A percentile compares a stretch with the other conserved stretches of the same genome.
phyloP scores from a whole-genome alignment of 2,113 vertebrate species.

The Pipra filicauda region DNA sequence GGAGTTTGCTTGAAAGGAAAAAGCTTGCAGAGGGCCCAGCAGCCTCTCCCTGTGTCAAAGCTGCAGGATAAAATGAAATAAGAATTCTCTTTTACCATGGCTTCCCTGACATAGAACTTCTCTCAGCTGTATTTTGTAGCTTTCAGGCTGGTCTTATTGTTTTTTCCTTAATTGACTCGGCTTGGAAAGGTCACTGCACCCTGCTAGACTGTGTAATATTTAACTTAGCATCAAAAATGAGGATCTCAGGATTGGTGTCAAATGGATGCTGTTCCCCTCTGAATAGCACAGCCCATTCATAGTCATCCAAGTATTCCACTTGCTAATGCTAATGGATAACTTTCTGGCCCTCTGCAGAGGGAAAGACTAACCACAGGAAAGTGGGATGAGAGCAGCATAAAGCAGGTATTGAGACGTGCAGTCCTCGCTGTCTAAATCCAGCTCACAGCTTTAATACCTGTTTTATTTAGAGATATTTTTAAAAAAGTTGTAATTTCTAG shows the following conservation, averaged over 20 bases:
- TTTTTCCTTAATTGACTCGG: neutral
- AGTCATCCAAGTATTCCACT: conserved; percentile 35
- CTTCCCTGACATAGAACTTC: neutral
- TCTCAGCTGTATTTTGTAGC: neutral
- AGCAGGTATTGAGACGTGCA: conserved; percentile 16
- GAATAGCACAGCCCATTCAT: conserved; percentile 55
- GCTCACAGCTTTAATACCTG: neutral
- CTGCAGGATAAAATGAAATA: neutral
- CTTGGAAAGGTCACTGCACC: neutral
- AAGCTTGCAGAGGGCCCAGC: neutral
- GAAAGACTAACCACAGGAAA: neutral
- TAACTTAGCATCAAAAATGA: conserved; percentile 51
- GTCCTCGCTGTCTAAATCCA: neutral
- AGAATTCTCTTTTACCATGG: neutral
- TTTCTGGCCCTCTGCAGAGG: conserved; percentile 16
- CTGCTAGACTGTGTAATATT: conserved; percentile 39
- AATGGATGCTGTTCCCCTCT: conserved; percentile 2
- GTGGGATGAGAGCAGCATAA: neutral
- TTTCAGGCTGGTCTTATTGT: neutral
- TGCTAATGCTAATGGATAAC: conserved; percentile 29
- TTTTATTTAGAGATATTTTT: neutral
- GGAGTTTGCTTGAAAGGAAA: neutral
- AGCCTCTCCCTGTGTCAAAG: neutral
- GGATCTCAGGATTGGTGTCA: conserved; percentile 18
- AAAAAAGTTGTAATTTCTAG: neutral